Percentiles rank a stretch among this genome's conserved stretches.
Conservation (phyloP, 2,888 invertebrate genomes). For the Lydus trimaculatus region DNA sequence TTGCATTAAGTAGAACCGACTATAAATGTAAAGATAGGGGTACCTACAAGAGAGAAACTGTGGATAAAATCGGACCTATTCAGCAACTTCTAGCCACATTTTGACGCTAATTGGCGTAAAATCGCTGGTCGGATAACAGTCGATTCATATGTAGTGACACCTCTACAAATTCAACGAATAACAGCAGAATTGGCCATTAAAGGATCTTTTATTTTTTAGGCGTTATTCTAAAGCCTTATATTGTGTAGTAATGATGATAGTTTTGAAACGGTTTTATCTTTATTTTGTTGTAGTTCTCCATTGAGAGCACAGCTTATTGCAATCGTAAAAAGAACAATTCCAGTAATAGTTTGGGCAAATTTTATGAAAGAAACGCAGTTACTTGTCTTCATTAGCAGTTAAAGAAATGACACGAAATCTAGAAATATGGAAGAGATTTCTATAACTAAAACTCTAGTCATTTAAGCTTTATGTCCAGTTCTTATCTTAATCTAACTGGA, state of each 20-base stretch:
- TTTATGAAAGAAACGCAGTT: not conserved
- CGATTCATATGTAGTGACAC: not conserved
- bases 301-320: not conserved
- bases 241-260: not conserved
- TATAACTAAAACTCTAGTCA: not conserved
- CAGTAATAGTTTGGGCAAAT: not conserved
- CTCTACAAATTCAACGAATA: not conserved
- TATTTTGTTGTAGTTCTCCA: not conserved
- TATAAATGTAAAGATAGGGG: not conserved
- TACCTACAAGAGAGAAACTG: not conserved
- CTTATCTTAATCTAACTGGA: not conserved
- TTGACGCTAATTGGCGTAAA: constrained; percentile 4
- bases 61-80: not conserved
- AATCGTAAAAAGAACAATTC: not conserved
- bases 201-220: not conserved
- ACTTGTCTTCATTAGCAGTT: constrained; percentile 2
- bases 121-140: not conserved
- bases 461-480: too few relatives aligned
- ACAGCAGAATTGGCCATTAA: not conserved
- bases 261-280: not conserved
- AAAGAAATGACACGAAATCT: not conserved
- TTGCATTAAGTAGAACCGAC: not conserved
- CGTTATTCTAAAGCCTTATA: not conserved
- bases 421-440: not conserved
- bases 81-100: not conserved